Evolutionary conservation across 2,888 invertebrate genomes (phyloP).

Genomic region (Scaptomyza tumidula): DNA sequence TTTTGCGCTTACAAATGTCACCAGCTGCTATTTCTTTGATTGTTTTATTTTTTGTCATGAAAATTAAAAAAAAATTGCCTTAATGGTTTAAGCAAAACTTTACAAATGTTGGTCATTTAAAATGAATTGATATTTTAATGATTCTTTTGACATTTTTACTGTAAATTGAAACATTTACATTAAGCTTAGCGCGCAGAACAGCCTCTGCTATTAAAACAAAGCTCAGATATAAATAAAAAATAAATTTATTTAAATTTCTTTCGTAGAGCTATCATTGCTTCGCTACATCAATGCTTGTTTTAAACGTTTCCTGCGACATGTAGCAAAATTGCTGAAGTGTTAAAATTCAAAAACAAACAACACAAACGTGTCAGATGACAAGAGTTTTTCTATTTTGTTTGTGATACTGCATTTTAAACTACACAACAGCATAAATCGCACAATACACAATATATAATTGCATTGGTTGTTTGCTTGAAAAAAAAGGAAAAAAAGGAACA

Average conservation of each 20-base stretch:
- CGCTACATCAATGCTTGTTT: not conserved
- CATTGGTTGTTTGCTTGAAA: constrained; percentile 22
- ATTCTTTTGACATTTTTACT: constrained; percentile 48
- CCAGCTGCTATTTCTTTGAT: constrained; percentile 18
- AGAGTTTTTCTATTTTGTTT: too few relatives aligned
- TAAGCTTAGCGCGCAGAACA: constrained; percentile 29
- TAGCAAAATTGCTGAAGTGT: not conserved
- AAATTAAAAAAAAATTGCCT: constrained; percentile 12
- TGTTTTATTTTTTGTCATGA: constrained; percentile 36
- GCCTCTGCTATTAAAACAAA: too few relatives aligned
- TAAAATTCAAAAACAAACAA: not conserved
- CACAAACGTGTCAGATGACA: not conserved
- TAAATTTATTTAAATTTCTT: not conserved
- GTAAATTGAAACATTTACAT: constrained; percentile 47
- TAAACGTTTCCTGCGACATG: not conserved
- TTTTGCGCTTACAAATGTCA: constrained; percentile 50
- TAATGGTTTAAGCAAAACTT: not conserved
- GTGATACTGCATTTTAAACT: too few relatives aligned
- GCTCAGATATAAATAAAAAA: not conserved
- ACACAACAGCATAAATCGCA: constrained; percentile 26
- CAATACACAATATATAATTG: constrained; percentile 43
- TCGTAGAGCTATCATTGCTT: not conserved
- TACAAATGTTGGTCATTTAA: constrained; percentile 46
- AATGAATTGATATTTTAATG: constrained; percentile 69
- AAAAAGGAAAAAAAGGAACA: not conserved